Evolutionary conservation across 2,888 invertebrate genomes (phyloP), one percentile per base, ranked within the genome.

Genomic region (Globia sparganii): DNA sequence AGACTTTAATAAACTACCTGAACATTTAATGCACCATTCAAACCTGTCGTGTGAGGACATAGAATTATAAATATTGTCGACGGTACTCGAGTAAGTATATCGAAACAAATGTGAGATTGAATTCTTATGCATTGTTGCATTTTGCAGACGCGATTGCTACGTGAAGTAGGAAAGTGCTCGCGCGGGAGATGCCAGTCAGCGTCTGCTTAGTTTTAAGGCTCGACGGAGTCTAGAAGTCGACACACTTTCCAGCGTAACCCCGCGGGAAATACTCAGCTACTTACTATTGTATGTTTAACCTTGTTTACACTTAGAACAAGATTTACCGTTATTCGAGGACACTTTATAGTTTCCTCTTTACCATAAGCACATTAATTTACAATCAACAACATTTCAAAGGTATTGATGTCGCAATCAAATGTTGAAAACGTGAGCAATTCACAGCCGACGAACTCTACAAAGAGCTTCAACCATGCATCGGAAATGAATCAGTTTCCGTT

Each of bases 401-500:
- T 94, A 95, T 95, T 93, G 94, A 95, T 95, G 94, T 94, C 93
- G 93, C 94, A 95, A 96, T 96, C 95, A 95, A 95, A 96, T 93
- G 93, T 94, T 95, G 95, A 93, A 95, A 95, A 95, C 95, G 96
- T 95, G 94, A 94, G 95, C 95, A 95, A 94, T 96, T 95, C 94
- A 92, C 93, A 91, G 92, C 92, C 94, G 93, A 93, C 94, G 94
- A 94, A 94, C 94, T 94, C 91, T 92, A 96, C 96, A 96, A 96
- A 96, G 96, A 95, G 95, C 94, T 92, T 92, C 94, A 94, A 94
- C 95, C 94, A 93, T 96, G 95, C 96, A 96, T 96, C 96, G 96
- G 96, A 96, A 96, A 96, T 96, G 96, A 96, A 95, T 96, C 96
- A 95, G 96, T 95, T 95, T 95, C 96, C 96, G 95, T 94, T 94